Percentiles rank a stretch among this genome's conserved stretches.
phyloP scores from a whole-genome alignment of 35 echinoderm and acorn worm genomes.

The Eucidaris tribuloides region DNA sequence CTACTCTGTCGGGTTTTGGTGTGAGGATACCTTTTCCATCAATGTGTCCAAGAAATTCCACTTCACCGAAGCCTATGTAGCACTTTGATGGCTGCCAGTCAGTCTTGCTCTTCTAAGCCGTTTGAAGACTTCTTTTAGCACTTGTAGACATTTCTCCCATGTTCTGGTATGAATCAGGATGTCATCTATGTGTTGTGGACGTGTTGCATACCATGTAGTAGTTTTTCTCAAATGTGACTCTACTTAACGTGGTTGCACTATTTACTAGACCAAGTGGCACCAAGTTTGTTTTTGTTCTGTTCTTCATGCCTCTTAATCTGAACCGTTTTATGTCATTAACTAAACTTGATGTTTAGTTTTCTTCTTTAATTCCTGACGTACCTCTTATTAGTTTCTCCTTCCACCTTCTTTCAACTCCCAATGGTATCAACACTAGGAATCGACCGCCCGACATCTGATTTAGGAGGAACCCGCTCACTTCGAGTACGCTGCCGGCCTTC shows the following conservation, averaged over 20 bases:
- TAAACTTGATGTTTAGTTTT: too few relatives aligned
- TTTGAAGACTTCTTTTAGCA: not conserved
- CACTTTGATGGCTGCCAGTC: conserved; percentile 49
- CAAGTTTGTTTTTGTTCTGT: too few relatives aligned
- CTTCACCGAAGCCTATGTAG: not conserved
- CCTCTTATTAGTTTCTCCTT: too few relatives aligned
- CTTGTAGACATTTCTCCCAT: not conserved
- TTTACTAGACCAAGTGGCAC: conserved; percentile 61
- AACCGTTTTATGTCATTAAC: too few relatives aligned
- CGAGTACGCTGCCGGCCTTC: too few relatives aligned
- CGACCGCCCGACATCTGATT: too few relatives aligned
- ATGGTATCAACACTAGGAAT: too few relatives aligned
- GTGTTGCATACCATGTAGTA: not conserved
- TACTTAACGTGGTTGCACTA: conserved; percentile 39
- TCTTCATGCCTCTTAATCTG: too few relatives aligned
- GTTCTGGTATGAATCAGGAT: conserved; percentile 26
- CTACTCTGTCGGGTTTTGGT: conserved; percentile 6
- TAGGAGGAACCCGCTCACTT: too few relatives aligned
- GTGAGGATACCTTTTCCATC: not conserved
- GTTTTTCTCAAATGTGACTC: conserved; percentile 8
- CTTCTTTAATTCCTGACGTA: too few relatives aligned
- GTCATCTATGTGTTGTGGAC: conserved; percentile 47
- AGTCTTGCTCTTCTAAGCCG: conserved; percentile 25
- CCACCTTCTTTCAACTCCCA: too few relatives aligned
- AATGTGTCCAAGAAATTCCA: conserved; percentile 37